phyloP scores from a whole-genome alignment of 1,140 invertebrate species.

The Bombyx mandarina region DNA sequence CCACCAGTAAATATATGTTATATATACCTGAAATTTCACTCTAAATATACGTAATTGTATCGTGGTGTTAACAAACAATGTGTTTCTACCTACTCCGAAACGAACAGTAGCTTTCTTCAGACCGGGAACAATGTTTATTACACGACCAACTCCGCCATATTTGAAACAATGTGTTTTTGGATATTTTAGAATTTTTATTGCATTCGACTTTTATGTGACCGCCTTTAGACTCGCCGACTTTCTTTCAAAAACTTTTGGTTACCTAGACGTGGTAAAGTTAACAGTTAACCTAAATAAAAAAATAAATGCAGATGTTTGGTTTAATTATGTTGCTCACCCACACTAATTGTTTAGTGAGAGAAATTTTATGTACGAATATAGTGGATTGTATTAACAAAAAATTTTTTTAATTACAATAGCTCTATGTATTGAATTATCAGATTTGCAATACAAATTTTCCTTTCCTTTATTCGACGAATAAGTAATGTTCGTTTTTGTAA shows the following conservation, averaged over 20 bases:
- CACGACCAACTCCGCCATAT: slow-evolving; percentile 14
- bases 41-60: slow-evolving; percentile 11
- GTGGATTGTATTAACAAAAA: too few species aligned
- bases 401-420: too few species aligned
- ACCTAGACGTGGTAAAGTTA: slow-evolving; percentile 7
- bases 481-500: too few species aligned
- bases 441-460: too few species aligned
- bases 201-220: slow-evolving; percentile 22
- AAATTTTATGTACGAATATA: too few species aligned
- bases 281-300: not conserved
- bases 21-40: not conserved
- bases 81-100: not conserved
- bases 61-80: slow-evolving; percentile 9
- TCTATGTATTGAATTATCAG: too few species aligned
- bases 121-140: slow-evolving; percentile 22
- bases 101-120: slow-evolving; percentile 32
- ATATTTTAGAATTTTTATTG: slow-evolving; percentile 39
- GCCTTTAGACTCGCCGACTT: slow-evolving; percentile 26
- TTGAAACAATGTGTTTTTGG: slow-evolving; percentile 30
- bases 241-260: slow-evolving; percentile 21
- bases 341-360: too few species aligned
- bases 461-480: too few species aligned
- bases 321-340: not conserved
- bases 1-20: too few species aligned
- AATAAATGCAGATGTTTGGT: slow-evolving; percentile 13